phyloP scores from a whole-genome alignment of 2,888 invertebrate species.

The Acrobasis suavella region DNA sequence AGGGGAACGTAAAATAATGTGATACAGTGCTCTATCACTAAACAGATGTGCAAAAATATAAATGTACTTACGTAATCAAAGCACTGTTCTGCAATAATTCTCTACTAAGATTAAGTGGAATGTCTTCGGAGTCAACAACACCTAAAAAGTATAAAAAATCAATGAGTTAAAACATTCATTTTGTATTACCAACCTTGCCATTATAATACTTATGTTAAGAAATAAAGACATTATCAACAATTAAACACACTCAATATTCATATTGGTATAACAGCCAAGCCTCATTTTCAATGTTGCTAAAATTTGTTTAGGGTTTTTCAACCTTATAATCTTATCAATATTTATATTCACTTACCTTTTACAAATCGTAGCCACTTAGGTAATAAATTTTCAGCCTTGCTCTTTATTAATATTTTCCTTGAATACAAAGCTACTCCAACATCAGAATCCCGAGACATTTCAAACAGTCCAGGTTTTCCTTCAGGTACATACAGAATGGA shows the following conservation, averaged over 20 bases:
- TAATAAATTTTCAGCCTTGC: constrained; percentile 93
- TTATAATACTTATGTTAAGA: no score
- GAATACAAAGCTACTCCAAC: constrained; percentile 95
- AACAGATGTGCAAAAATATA: no score
- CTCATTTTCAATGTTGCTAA: no score
- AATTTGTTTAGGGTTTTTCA: background rate
- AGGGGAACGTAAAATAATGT: no score
- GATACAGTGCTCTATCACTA: no score
- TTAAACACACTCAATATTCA: no score
- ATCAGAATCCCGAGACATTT: constrained; percentile 92
- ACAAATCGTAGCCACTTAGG: constrained; percentile 98
- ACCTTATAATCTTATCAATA: background rate
- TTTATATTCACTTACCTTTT: constrained; percentile 83
- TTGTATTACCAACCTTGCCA: background rate
- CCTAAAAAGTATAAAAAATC: constrained; percentile 71
- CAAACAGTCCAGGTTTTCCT: constrained; percentile 95
- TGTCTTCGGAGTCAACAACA: constrained; percentile 99
- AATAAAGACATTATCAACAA: no score
- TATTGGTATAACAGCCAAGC: no score
- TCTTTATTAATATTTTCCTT: constrained; percentile 95
- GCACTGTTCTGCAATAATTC: constrained; percentile 97
- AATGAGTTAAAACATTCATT: constrained; percentile 3
- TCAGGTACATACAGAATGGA: constrained; percentile 97
- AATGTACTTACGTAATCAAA: constrained; percentile 87
- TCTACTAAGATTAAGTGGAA: constrained; percentile 97